phyloP scores from a whole-genome alignment of 23 tunicate species.

The Styela plicata region DNA sequence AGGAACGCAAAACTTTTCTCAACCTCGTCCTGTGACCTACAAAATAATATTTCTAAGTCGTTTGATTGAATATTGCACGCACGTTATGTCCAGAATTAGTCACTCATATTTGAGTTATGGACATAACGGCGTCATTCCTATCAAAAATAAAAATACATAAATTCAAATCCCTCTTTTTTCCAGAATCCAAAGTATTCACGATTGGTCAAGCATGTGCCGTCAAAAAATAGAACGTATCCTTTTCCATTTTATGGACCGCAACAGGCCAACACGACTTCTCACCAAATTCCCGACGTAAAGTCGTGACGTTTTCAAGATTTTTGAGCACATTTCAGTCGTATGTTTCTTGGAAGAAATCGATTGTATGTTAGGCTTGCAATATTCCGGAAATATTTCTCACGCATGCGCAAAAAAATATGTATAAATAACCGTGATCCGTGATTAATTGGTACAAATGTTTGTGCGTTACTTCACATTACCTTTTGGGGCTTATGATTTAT shows the following conservation, averaged over 20 bases:
- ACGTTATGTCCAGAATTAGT: neutral
- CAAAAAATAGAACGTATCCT: too few relatives aligned
- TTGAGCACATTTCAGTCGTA: neutral
- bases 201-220: neutral
- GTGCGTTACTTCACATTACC: too few relatives aligned
- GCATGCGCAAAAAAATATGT: neutral
- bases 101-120: neutral
- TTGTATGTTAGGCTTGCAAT: neutral
- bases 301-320: neutral
- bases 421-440: too few relatives aligned
- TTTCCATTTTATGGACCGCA: too few relatives aligned
- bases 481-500: too few relatives aligned
- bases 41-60: too few relatives aligned
- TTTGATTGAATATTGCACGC: neutral
- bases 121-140: neutral
- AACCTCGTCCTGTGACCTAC: neutral
- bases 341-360: neutral
- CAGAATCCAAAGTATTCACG: neutral
- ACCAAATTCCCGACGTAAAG: neutral
- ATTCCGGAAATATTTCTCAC: neutral
- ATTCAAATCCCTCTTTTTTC: neutral
- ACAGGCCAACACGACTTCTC: too few relatives aligned
- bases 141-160: neutral
- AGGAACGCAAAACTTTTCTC: too few relatives aligned
- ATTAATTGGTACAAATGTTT: too few relatives aligned